Evolutionary conservation across 2,113 vertebrate species (phyloP), one percentile per base, ranked within the genome.

Genomic region (Pterocles orientalis): DNA sequence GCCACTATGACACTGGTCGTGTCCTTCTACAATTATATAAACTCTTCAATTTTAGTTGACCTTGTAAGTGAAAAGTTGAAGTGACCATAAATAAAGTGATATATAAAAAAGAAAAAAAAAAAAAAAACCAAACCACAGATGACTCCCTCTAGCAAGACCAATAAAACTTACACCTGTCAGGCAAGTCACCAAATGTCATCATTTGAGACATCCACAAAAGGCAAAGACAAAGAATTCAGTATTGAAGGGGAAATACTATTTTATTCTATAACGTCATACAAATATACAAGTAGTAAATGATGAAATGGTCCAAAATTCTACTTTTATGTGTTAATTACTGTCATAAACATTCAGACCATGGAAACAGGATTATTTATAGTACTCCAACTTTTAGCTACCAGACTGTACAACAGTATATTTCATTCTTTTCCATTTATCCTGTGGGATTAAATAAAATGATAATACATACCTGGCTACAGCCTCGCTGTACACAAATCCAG

Each of bases 401-500:
- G 86, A 78, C 24, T 90, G 50, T 50, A 72, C 14, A 60, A 82
- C 43, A 90, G 29, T 43, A 64, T 83, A 93, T 65, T 92, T 16
- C 57, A 61, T 70, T 92, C 10, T 69, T 88, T 91, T 51, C 65
- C 54, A 86, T 72, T 79, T 92, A 92, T 51, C 45, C 88, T 34
- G 65, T 48, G 36, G 50, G 26, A 97, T 87, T 90, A 86, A 72
- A 87, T 86, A 88, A 76, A 95, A 82, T 89, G 29, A 83, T 43
- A 96, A 87, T 85, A 98, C 98, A 96, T 98, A 99, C 99, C 99
- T 99, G 97, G 99, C 99, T 95, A 99, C 99, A 45, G 99, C 99
- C 97, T 99, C 99, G 6, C 99, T 99, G 99, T 99, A 99, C 77
- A 99, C 99, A 96, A 99, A 99, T 65, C 99, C 99, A 90, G 99